Evolutionary conservation across 2,113 vertebrate species (phyloP), one percentile per base, ranked within the genome.

Genomic region (Nansenia antarctica): DNA sequence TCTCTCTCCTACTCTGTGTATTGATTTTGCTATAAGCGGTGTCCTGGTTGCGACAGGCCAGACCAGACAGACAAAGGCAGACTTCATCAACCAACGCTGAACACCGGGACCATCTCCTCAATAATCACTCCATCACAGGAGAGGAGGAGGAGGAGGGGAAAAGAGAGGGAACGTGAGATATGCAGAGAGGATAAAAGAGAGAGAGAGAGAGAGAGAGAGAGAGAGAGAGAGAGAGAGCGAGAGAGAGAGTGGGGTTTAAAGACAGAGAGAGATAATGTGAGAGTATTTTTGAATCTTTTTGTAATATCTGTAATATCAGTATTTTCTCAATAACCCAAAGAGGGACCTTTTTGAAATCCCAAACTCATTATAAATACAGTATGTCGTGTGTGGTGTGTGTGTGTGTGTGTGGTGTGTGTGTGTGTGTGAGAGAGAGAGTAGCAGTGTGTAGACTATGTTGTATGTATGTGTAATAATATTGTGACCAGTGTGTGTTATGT

Each of bases 21-120:
- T 92, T 93, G 92, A 93, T 92, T 92, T 92, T 92, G 90, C 90
- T 91, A 92, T 93, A 92, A 92, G 88, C 87, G 79, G 84, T 79
- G 88, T 89, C 90, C 88, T 77, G 88, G 87, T 89, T 92, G 88
- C 88, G 89, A 92, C 89, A 91, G 90, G 90, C 86, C 91, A 92
- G 86, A 72, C 73, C 83, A 91, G 87, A 86, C 87, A 87, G 89
- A 92, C 90, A 92, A 90, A 92, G 88, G 86, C 83, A 84, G 88
- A 92, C 90, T 92, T 92, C 91, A 92, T 93, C 90, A 91, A 91
- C 77, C 83, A 61, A 85, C 88, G 88, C 86, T 90, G 90, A 91
- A 92, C 90, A 91, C 87, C 78, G 85, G 67, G 89, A 83, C n/a
- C 79, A 82, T 80, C 85, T 90, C 88, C 85, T 91, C 88, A 88